Evolutionary conservation across 2,113 vertebrate genomes (phyloP), one percentile per base, ranked within the genome.

Genomic region (Mustela lutreola): DNA sequence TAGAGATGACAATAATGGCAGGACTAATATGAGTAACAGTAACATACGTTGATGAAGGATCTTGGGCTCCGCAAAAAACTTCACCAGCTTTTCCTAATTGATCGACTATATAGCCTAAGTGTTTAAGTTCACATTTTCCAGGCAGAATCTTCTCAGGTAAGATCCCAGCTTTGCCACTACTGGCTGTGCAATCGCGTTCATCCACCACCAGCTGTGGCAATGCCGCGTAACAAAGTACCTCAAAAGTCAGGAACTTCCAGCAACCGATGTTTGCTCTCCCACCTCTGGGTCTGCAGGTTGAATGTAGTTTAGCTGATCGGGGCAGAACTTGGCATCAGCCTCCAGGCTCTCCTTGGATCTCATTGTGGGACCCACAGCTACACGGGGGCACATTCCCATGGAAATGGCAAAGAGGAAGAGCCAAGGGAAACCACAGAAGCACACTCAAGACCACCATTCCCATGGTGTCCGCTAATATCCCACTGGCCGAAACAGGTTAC

Each of bases 211-310:
- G 85, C 62, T n/a, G 3, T 22, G 1, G n/a, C 11, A 5, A 60
- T 16, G 79, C 75, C 14, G 53, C 0, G 0, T 92, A 67, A 92
- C 80, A 87, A 94, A 42, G 5, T 2, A 33, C 15, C 60, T 67
- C 3, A 48, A 73, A 60, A 31, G 2, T n/a, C 63, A 2, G 58
- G 15, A 58, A 50, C 73, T 58, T 28, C 11, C 33, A 58, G 53
- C 14, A 19, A 58, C 45, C 19, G 18, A 11, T 1, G 19, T 26
- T 31, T 7, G 22, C 2, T 7, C 60, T 58, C 39, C 3, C 9
- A 0, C 11, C 33, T 50, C 26, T 0, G 2, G 45, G 10, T 11
- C 78, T 63, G 42, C n/a, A 62, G 16, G 71, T 24, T n/a, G 42
- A 31, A 75, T 36, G 15, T 33, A 45, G 22, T 65, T 94, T 71